Evolutionary conservation across 2,888 invertebrate genomes (phyloP), one percentile per base, ranked within the genome.

Genomic region (Trichopria drosophilae): DNA sequence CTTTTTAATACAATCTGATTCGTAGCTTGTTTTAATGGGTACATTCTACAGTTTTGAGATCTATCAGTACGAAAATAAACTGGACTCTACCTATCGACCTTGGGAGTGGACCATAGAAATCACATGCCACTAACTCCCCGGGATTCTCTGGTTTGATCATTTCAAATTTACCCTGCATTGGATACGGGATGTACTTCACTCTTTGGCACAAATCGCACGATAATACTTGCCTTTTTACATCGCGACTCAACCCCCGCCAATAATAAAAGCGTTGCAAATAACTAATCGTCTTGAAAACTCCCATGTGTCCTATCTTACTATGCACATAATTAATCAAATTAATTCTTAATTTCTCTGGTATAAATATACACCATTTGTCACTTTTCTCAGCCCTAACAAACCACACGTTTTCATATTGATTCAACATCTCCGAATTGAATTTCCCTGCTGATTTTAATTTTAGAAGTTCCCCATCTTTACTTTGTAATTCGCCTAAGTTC

Each of bases 241-340:
- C 45, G 18, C 40, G 23, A 7, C 37, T 15, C 42, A 56, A 51
- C 12, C 43, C 32, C 26, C 5, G 24, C 53, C 56, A 53, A 31
- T 24, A 53, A 16, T 53, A 50, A 32, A 31, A 52, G 4, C 24
- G 18, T 35, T 40, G 34, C 6, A 55, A 23, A 39, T 44, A 52
- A 12, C 35, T 22, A 16, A 40, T 40, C 9, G 56, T 57, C 40
- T 57, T 53, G 29, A 47, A 56, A 2, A 39, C n/a, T n/a, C n/a
- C n/a, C n/a, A n/a, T n/a, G n/a, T n/a, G n/a, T n/a, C n/a, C n/a
- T n/a, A n/a, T n/a, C n/a, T n/a, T n/a, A n/a, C n/a, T n/a, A n/a
- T n/a, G n/a, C n/a, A n/a, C n/a, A n/a, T n/a, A n/a, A n/a, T n/a
- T n/a, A n/a, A n/a, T n/a, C n/a, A n/a, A n/a, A n/a, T n/a, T n/a